Evolutionary conservation across 2,113 vertebrate genomes (phyloP), one percentile per base, ranked within the genome.

Genomic region (Dendropsophus ebraccatus): DNA sequence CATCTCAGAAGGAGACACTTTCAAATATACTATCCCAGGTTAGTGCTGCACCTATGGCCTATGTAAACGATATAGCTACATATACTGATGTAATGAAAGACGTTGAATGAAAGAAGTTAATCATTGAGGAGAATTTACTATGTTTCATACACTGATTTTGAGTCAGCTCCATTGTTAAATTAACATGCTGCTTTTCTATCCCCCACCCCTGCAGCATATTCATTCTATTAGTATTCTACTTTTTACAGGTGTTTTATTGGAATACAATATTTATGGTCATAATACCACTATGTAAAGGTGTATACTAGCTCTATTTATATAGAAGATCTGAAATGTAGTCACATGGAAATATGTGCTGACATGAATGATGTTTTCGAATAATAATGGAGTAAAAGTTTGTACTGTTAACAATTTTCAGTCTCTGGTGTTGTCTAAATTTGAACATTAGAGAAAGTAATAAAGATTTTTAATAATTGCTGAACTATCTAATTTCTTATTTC

Each of bases 301-400:
- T 52, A 54, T 54, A 54, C 28, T 54, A 52, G 25, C 30, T 30
- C 8, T 16, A 75, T 3, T n/a, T 49, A 75, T 75, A 75, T 49
- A 52, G 21, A 16, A 11, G 17, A 76, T 30, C 30, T 69, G 73
- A 54, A 14, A 17, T 77, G 25, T 77, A 77, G 50, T 52, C 21
- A 77, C 9, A 54, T 28, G n/a, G 35, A 30, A 75, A 30, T 32
- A 77, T 21, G 25, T 75, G 13, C 45, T 25, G 25, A 75, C 49
- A 32, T 54, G 41, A 25, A 28, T 75, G 45, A 75, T 77, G 49
- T 52, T 77, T 77, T 76, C 50, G 45, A 50, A 49, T 77, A 76
- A 25, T 52, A 52, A 54, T 32, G 5, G 19, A 32, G 74, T 77
- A 54, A 77, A 76, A 52, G 74, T 77, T 77, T 77, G 74, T 77